Evolutionary conservation across 2,797 vertebrate genomes (phyloP).

Genomic region (Sternarchorhynchus goeldii): DNA sequence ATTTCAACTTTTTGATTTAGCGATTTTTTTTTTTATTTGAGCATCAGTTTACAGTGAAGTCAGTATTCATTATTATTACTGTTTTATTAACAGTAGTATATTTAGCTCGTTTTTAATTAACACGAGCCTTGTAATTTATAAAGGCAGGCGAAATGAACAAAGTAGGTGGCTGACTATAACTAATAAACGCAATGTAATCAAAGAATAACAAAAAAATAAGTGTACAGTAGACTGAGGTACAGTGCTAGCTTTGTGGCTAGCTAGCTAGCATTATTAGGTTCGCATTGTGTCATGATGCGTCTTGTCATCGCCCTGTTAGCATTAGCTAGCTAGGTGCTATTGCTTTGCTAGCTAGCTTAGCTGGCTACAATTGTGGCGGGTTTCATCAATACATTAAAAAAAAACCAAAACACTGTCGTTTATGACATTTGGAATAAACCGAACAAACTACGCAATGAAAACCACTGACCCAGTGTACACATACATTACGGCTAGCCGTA

Average conservation of each 20-base stretch:
- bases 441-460: neutral
- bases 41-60: too few relatives aligned
- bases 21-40: too few relatives aligned
- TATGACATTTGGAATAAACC: too few relatives aligned
- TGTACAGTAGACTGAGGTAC: too few relatives aligned
- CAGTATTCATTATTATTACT: too few relatives aligned
- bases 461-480: too few relatives aligned
- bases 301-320: conserved; percentile 46
- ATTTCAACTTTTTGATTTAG: too few relatives aligned
- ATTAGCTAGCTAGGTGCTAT: conserved; percentile 19
- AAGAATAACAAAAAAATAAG: neutral
- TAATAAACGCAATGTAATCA: neutral
- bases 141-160: neutral
- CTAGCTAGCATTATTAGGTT: neutral
- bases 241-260: neutral
- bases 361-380: neutral
- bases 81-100: too few relatives aligned
- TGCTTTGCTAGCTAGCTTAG: conserved; percentile 5
- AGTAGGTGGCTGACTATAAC: neutral
- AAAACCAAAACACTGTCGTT: neutral
- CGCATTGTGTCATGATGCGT: conserved; percentile 30
- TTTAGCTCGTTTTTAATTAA: too few relatives aligned
- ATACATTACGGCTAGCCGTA: too few relatives aligned
- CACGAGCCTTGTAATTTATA: neutral
- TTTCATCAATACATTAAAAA: neutral